Evolutionary conservation across 2,797 vertebrate genomes (phyloP).

Genomic region (Falco columbarius): DNA sequence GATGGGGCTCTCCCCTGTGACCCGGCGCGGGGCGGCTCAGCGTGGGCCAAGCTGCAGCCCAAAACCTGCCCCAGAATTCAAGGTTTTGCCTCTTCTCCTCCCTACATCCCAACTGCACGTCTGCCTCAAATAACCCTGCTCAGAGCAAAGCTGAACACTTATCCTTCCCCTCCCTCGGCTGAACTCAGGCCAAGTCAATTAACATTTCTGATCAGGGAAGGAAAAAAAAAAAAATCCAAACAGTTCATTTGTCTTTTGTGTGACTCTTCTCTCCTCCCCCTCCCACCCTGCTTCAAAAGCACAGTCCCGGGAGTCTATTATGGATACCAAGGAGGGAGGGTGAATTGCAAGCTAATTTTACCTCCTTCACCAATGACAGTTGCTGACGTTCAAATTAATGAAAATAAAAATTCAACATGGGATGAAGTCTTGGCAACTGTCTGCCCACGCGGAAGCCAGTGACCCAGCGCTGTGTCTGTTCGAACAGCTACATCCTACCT

Average conservation of each 20-base stretch:
- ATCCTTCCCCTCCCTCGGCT: constrained; percentile 3
- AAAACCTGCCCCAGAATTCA: rapidly evolving
- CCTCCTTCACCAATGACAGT: constrained; percentile 53
- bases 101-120: rapidly evolving
- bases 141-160: neutral
- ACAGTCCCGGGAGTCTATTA: constrained; percentile 12
- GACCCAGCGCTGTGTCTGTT: constrained; percentile 41
- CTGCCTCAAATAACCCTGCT: constrained; percentile 20
- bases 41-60: neutral
- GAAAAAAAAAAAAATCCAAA: neutral
- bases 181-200: constrained; percentile 32
- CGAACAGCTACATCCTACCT: neutral
- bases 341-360: constrained; percentile 56
- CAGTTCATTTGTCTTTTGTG: constrained; percentile 40
- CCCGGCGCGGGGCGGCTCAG: neutral
- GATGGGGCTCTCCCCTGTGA: neutral
- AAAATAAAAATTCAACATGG: constrained; percentile 54
- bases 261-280: constrained; percentile 20
- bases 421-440: constrained; percentile 59
- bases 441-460: constrained; percentile 61
- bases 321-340: constrained; percentile 2
- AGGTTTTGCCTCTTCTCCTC: neutral
- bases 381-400: constrained; percentile 67
- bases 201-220: constrained; percentile 41
- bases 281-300: constrained; percentile 12